Conservation (phyloP, 2,888 invertebrate genomes). For the Malacosoma neustria region DNA sequence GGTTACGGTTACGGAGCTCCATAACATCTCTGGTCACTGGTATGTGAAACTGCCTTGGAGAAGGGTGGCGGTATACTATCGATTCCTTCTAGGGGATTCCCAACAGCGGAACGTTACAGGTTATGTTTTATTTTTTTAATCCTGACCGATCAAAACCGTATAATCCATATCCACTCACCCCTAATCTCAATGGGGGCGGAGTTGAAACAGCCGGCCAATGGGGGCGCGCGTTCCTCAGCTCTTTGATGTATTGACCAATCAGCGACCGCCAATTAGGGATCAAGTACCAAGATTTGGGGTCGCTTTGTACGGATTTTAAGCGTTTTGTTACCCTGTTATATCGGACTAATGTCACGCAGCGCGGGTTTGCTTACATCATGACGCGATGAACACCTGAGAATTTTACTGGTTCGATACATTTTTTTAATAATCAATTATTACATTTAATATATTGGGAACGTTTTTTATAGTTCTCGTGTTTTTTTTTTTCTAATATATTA, state of each 20-base stretch:
- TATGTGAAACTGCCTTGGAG: not conserved
- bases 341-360: constrained; percentile 1
- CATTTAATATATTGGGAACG: not conserved
- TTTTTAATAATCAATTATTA: not conserved
- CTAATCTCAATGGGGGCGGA: constrained; percentile 46
- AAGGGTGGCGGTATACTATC: not conserved
- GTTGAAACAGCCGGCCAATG: constrained; percentile 32
- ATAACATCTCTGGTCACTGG: not conserved
- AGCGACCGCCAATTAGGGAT: constrained; percentile 48
- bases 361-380: constrained; percentile 1
- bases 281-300: constrained; percentile 63
- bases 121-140: constrained; percentile 16
- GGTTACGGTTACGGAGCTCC: no score
- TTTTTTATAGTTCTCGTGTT: not conserved
- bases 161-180: constrained; percentile 27
- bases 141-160: constrained; percentile 32
- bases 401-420: not conserved
- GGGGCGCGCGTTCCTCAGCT: constrained; percentile 26
- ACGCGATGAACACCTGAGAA: no score
- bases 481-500: no score
- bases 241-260: constrained; percentile 36
- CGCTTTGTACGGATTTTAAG: constrained; percentile 40
- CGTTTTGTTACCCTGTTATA: constrained; percentile 1
- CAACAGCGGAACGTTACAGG: not conserved
- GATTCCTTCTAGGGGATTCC: not conserved